Evolutionary conservation across 2,797 vertebrate species (phyloP), one percentile per base, ranked within the genome.

Genomic region (Tragelaphus oryx): DNA sequence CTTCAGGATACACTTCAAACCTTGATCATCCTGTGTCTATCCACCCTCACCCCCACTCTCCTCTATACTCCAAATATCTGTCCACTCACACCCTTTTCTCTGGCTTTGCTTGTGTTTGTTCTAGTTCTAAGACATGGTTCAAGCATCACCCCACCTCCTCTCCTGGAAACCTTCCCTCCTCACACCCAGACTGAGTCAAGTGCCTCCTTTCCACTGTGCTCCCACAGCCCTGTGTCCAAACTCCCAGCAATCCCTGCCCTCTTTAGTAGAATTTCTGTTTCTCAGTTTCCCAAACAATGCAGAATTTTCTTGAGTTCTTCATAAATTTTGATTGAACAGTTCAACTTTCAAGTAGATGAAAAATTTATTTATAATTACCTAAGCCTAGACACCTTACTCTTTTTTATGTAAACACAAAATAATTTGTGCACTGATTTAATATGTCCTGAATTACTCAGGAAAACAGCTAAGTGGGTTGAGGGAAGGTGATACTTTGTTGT

Each of bases 221-320:
- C 52, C 68, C 37, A 4, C 5, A 8, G 7, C 2, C 0, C 50
- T n/a, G 14, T 65, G 50, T 3, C 46, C 16, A 14, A 5, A 5
- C 37, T 57, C 80, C 28, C 28, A 28, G 26, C 1, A 44, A 37
- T 60, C 26, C 14, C 13, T 30, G 17, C n/a, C 18, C 33, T 22
- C 37, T 41, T 41, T 33, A 22, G 74, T 8, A 20, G 30, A 87
- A 65, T 33, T 57, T 6, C 33, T 71, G n/a, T 44, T 74, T 79
- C 48, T 93, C 41, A 33, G 1, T 60, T 62, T 65, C 41, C 46
- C 44, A 80, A 14, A n/a, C 8, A 65, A 10, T 24, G 8, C 7
- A 83, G 44, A 59, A 60, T 55, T 37, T 55, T 7, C 18, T 41
- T 74, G 20, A 28, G n/a, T 13, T 37, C 52, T 44, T 94, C 16